phyloP scores from a whole-genome alignment of 2,888 invertebrate genomes.

The Meteorus cinctellus region DNA sequence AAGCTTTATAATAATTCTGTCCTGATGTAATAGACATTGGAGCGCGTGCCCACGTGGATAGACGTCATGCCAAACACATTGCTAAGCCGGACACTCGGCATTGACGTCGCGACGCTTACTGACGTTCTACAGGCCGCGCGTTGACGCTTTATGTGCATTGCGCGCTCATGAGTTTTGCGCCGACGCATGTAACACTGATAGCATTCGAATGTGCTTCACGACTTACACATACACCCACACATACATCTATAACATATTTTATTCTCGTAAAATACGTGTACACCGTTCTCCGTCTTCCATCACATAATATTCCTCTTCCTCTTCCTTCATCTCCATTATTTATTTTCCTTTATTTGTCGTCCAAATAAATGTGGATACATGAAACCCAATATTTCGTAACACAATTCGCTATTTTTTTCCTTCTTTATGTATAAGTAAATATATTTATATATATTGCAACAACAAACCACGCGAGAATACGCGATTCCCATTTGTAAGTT shows the following conservation, averaged over 20 bases:
- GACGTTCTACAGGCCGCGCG: conserved; percentile 42
- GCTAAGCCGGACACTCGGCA: conserved; percentile 47
- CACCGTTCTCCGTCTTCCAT: neutral
- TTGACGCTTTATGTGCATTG: conserved; percentile 50
- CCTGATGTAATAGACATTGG: neutral
- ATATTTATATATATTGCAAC: conserved; percentile 7
- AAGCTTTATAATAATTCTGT: neutral
- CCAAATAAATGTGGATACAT: conserved; percentile 42
- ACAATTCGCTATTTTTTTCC: conserved; percentile 34
- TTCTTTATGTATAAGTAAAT: neutral
- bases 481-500: conserved; percentile 5
- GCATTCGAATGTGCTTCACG: neutral
- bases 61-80: conserved; percentile 32
- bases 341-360: conserved; percentile 35
- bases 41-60: conserved; percentile 49
- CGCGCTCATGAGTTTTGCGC: conserved; percentile 38
- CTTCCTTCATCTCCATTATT: conserved; percentile 25
- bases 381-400: conserved; percentile 39
- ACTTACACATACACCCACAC: conserved; percentile 8
- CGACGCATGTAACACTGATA: conserved; percentile 25
- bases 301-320: conserved; percentile 20
- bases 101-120: conserved; percentile 54
- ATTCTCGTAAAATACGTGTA: conserved; percentile 12
- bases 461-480: conserved; percentile 21
- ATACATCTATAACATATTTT: conserved; percentile 1